phyloP scores from a whole-genome alignment of 1,140 invertebrate species.

The Philotrypesis tridentata region DNA sequence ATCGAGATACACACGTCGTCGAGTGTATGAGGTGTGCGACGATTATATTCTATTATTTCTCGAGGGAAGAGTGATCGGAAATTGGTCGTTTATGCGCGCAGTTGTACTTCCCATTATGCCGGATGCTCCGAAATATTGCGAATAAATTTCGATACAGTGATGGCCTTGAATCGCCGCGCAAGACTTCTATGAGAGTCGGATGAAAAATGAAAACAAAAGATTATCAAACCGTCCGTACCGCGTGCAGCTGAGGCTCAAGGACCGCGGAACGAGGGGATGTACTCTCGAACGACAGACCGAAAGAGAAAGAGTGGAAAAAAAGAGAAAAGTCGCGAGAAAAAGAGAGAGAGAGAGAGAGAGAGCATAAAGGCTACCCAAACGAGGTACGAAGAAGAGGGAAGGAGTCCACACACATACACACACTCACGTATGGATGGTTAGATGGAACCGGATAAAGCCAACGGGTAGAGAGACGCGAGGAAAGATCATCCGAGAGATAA shows the following conservation, averaged over 20 bases:
- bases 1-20: not conserved
- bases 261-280: not conserved
- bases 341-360: not conserved
- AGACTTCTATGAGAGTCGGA: not conserved
- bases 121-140: too few species aligned
- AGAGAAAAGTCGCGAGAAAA: not conserved
- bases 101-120: too few species aligned
- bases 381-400: constrained; percentile 26
- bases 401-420: constrained; percentile 36
- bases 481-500: constrained; percentile 41
- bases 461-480: constrained; percentile 11
- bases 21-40: not conserved
- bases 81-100: too few species aligned
- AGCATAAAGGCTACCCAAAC: constrained; percentile 24
- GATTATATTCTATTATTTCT: too few species aligned
- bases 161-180: too few species aligned
- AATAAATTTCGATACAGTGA: too few species aligned
- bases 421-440: constrained; percentile 41
- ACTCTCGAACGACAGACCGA: not conserved
- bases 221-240: not conserved
- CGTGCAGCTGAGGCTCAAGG: not conserved
- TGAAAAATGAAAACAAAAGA: not conserved
- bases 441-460: constrained; percentile 44
- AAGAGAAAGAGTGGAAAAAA: not conserved
- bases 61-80: too few species aligned